Conservation (phyloP, 2,797 vertebrate genomes). For the Microcaecilia unicolor region DNA sequence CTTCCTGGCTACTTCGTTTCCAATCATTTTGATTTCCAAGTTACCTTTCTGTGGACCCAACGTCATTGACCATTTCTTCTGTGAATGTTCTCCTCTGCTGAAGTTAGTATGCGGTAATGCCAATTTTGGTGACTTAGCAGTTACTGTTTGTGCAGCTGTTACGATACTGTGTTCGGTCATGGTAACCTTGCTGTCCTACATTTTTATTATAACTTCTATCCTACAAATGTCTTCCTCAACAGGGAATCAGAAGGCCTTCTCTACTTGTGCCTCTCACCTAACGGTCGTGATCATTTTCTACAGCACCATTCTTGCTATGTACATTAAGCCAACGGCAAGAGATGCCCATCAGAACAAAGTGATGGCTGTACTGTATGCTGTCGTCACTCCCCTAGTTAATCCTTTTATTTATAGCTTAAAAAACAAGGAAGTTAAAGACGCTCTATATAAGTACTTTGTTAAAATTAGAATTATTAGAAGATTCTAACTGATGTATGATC, state of each 20-base stretch:
- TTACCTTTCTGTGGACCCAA: slow-evolving; percentile 17
- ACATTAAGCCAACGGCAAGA: slow-evolving; percentile 9
- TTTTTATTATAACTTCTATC: slow-evolving; percentile 29
- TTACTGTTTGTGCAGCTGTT: slow-evolving; percentile 30
- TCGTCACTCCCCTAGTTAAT: slow-evolving; percentile 24
- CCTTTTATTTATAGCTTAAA: slow-evolving; percentile 22
- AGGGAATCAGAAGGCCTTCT: slow-evolving; percentile 13
- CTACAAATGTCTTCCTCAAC: slow-evolving; percentile 22
- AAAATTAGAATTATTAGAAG: not conserved
- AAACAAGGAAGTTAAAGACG: slow-evolving; percentile 22
- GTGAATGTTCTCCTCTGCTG: slow-evolving; percentile 34
- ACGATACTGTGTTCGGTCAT: slow-evolving; percentile 31
- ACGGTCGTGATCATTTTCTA: slow-evolving; percentile 9
- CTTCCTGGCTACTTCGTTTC: slow-evolving; percentile 25
- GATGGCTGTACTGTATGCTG: slow-evolving; percentile 23
- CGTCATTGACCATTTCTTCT: slow-evolving; percentile 35
- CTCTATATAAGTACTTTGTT: slow-evolving; percentile 4
- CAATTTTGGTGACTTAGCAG: slow-evolving; percentile 26
- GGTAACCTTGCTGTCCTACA: slow-evolving; percentile 31
- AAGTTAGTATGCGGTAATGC: slow-evolving; percentile 37
- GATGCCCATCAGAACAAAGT: slow-evolving; percentile 21
- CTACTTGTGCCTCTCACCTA: slow-evolving; percentile 16
- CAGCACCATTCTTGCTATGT: not conserved
- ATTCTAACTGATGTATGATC: too few relatives aligned
- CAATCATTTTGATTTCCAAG: slow-evolving; percentile 9